Conservation (phyloP, 1,140 invertebrate species). For the Drosophila orosa region DNA sequence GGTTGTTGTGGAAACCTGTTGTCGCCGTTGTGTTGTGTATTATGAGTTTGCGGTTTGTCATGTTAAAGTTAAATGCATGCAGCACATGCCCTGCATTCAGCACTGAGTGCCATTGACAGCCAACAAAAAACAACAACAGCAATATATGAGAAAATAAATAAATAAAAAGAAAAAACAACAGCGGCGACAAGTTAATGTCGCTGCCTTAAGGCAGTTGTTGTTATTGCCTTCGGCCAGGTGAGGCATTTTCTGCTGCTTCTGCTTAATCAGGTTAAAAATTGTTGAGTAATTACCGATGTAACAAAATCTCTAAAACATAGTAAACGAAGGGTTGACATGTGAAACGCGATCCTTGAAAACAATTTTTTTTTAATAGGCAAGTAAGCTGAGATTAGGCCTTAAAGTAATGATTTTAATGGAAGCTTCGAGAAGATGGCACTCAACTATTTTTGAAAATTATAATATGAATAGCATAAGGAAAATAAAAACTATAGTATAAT, state of each 20-base stretch:
- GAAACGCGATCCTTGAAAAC: slow-evolving; percentile 34
- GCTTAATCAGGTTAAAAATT: slow-evolving; percentile 74
- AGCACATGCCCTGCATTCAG: slow-evolving; percentile 81
- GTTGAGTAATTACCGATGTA: slow-evolving; percentile 66
- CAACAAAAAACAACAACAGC: slow-evolving; percentile 40
- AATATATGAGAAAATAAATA: slow-evolving; percentile 17
- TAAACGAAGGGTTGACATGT: slow-evolving; percentile 38
- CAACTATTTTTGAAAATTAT: not conserved
- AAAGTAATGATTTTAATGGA: not conserved
- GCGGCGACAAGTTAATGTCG: slow-evolving; percentile 44
- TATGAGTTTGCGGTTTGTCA: slow-evolving; percentile 82
- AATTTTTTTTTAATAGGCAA: slow-evolving; percentile 19
- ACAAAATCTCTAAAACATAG: slow-evolving; percentile 53
- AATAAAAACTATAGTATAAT: not conserved
- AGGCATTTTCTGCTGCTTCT: slow-evolving; percentile 53
- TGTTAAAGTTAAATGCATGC: slow-evolving; percentile 82
- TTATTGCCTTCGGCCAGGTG: slow-evolving; percentile 49
- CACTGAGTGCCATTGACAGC: slow-evolving; percentile 77
- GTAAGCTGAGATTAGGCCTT: slow-evolving; percentile 5
- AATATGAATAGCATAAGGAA: not conserved
- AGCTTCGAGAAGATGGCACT: not conserved
- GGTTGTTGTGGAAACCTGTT: slow-evolving; percentile 79
- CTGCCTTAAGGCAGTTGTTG: slow-evolving; percentile 37
- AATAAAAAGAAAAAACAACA: slow-evolving; percentile 19
- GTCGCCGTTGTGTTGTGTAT: slow-evolving; percentile 76